A percentile compares a stretch with the other conserved stretches of the same genome.
These are phyloP conservation scores for Patiria pectinifera DNA, from an alignment of 53 echinoderm and acorn worm species.

Conservation along the genomic window DNA sequence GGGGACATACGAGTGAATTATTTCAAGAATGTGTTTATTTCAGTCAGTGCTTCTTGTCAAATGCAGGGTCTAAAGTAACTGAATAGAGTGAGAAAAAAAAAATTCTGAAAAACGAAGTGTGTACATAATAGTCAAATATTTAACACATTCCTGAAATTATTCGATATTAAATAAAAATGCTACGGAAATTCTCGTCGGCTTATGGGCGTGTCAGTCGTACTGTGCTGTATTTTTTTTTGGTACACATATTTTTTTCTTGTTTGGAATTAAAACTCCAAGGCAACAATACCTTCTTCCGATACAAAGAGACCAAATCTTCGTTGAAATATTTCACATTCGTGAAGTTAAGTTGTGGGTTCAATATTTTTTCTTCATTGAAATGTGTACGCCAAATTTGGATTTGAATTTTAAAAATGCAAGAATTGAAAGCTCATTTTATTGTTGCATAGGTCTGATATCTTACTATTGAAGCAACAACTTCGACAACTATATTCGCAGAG, in stretches of 20 bases:
- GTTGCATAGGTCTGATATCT: too few relatives aligned
- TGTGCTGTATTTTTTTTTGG: background rate
- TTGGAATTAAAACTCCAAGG: background rate
- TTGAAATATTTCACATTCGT: background rate
- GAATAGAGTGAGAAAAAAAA: background rate
- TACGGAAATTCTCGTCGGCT: background rate
- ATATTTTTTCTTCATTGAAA: too few relatives aligned
- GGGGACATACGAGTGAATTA: background rate
- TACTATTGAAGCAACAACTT: background rate
- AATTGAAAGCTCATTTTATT: background rate
- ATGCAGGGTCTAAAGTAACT: constrained; percentile 46
- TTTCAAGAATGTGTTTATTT: constrained; percentile 33
- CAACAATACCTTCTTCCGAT: background rate
- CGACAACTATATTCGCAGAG: background rate
- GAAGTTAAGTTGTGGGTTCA: too few relatives aligned
- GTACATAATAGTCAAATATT: constrained; percentile 51
- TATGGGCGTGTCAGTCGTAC: background rate
- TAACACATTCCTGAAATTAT: constrained; percentile 61
- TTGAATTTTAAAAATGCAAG: background rate
- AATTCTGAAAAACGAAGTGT: background rate
- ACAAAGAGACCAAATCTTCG: background rate
- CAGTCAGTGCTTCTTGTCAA: background rate
- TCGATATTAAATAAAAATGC: background rate
- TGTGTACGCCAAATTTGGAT: background rate
- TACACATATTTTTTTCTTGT: background rate